Evolutionary conservation across 1,140 invertebrate genomes (phyloP).

Genomic region (Anoplophora glabripennis): DNA sequence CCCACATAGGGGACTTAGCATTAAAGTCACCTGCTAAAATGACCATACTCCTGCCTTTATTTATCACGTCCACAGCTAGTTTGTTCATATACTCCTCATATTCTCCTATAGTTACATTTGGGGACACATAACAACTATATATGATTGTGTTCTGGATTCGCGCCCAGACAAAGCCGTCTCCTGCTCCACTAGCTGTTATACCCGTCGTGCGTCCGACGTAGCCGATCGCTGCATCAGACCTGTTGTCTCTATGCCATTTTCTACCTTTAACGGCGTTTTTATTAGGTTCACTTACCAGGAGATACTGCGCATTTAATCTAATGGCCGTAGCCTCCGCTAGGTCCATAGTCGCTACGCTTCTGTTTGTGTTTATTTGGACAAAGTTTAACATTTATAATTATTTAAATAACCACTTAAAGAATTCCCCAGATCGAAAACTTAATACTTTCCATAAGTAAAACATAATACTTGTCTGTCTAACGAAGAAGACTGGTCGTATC

Average conservation of each 20-base stretch:
- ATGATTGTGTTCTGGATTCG: background rate
- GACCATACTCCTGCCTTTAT: background rate
- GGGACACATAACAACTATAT: constrained; percentile 7
- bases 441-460: no score
- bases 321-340: background rate
- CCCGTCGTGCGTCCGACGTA: background rate
- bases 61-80: background rate
- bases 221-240: background rate
- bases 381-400: background rate
- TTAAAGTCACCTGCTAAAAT: constrained; percentile 6
- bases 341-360: background rate
- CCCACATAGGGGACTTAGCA: constrained; percentile 2
- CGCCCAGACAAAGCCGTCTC: background rate
- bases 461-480: no score
- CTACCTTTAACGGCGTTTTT: background rate
- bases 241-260: background rate
- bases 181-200: background rate
- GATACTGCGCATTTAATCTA: background rate
- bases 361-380: constrained; percentile 2
- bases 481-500: background rate
- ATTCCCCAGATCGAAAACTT: no score
- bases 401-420: no score
- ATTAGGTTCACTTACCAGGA: constrained; percentile 11
- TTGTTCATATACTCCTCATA: background rate
- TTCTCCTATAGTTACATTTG: background rate